Conservation (phyloP, 2,797 vertebrate genomes). For the Paramormyrops hopkinsi region DNA sequence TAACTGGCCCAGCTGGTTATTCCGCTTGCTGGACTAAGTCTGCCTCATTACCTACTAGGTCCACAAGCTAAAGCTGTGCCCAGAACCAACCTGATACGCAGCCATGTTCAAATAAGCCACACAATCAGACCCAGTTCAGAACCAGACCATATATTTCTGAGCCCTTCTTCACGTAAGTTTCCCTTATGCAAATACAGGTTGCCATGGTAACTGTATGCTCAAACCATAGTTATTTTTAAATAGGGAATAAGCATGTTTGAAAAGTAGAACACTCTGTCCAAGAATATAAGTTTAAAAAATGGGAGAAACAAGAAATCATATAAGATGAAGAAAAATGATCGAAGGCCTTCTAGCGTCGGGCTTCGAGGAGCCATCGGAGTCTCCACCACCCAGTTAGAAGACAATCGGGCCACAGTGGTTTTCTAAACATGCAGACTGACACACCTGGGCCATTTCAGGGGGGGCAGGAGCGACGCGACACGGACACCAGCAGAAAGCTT, state of each 20-base stretch:
- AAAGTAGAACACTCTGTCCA: conserved; percentile 57
- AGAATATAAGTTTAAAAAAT: conserved; percentile 46
- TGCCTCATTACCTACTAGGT: background rate
- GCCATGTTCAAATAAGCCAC: background rate
- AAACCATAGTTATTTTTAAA: conserved; percentile 24
- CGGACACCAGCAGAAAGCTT: background rate
- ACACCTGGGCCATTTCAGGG: background rate
- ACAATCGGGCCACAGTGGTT: background rate
- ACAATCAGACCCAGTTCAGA: conserved; percentile 2
- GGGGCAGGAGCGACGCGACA: background rate
- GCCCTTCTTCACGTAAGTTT: conserved; percentile 29
- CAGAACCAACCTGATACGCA: background rate
- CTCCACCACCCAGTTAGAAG: background rate
- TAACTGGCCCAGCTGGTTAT: background rate
- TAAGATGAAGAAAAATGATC: conserved; percentile 50
- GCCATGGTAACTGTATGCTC: conserved; percentile 22
- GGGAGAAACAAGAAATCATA: conserved; percentile 31
- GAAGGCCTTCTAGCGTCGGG: conserved; percentile 50
- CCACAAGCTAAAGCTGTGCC: background rate
- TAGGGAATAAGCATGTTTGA: conserved; percentile 52
- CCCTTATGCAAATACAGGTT: conserved; percentile 20
- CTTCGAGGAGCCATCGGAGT: conserved; percentile 31
- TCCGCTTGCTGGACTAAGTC: background rate
- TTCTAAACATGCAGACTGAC: background rate
- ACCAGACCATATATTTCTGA: conserved; percentile 37